These are phyloP conservation scores for Hoplostethus mediterraneus DNA, from an alignment of 2,797 vertebrate genomes.

Conservation along the genomic window DNA sequence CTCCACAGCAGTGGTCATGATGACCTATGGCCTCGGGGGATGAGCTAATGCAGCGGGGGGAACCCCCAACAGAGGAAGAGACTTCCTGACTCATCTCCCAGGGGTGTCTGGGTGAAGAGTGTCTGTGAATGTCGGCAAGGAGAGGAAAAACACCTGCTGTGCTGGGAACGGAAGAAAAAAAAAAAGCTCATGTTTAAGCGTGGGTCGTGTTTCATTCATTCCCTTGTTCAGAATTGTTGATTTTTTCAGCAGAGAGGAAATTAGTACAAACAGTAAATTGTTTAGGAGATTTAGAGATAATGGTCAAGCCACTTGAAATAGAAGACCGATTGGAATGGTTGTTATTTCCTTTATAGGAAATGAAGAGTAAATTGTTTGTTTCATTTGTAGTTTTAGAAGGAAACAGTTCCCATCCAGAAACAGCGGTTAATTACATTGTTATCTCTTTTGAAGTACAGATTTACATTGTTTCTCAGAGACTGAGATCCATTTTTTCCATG, in stretches of 20 bases:
- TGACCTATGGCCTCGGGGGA: conserved; percentile 47
- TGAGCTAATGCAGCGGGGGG: not conserved
- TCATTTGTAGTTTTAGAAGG: not conserved
- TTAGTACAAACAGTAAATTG: conserved; percentile 8
- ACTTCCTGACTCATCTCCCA: conserved; percentile 73
- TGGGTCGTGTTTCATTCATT: conserved; percentile 30
- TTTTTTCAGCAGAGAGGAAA: conserved; percentile 21
- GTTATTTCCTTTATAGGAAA: not conserved
- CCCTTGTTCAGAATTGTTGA: not conserved
- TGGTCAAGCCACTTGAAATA: not conserved
- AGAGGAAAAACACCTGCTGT: conserved; percentile 33
- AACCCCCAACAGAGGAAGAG: conserved; percentile 44
- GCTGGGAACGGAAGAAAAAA: conserved; percentile 56
- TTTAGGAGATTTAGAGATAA: conserved; percentile 7
- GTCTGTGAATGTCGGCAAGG: conserved; percentile 53
- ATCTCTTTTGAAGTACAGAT: conserved; percentile 4
- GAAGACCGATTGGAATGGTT: not conserved
- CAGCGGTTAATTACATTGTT: not conserved
- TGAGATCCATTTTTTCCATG: conserved; percentile 46
- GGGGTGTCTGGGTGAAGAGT: conserved; percentile 8
- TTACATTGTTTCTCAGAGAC: conserved; percentile 26
- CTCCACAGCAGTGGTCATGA: conserved; percentile 57
- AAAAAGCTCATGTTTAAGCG: conserved; percentile 24
- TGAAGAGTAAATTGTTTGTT: not conserved
- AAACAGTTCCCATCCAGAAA: not conserved